Evolutionary conservation across 2,888 invertebrate species (phyloP), one percentile per base, ranked within the genome.

Genomic region (Pseudococcus viburni): DNA sequence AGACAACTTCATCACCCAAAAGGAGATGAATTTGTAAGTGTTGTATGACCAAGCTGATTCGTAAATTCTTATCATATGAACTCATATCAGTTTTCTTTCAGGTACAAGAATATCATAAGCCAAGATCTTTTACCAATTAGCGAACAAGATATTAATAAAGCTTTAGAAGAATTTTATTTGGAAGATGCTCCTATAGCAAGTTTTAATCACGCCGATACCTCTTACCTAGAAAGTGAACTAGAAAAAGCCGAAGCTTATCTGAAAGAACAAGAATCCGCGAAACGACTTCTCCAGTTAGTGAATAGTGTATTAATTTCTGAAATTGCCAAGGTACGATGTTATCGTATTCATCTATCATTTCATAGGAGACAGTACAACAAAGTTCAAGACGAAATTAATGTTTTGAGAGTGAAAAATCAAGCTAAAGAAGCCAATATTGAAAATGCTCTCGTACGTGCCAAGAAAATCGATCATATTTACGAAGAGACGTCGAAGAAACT

Each of bases 61-160:
- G 42, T 7, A 5, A 9, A 42, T 59, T 64, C 64, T 64, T 64
- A 22, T 64, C 22, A 64, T 64, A 22, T 11, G 3, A 64, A 51
- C 64, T 68, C 68, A 26, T 11, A 0, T 73, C 17, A 1, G 17
- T 33, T 17, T 17, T 39, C 15, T 17, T 33, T 73, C 80, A 83
- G 80, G 46, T 83, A 83, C 11, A 83, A 83, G 19, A 83, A 83
- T 83, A 46, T 83, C 19, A 42, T 83, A 4, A 42, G 33, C 9
- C 26, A 42, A 33, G 80, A 46, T 1, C 19, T 33, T 1, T 4
- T 83, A n/a, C 80, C 80, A 9, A 19, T 15, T 46, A 46, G 33
- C 17, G 80, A 83, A 46, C 46, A 83, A 83, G 80, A 83, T 46
- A 46, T 83, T 46, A 46, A 83, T 46, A 83, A 83, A 83, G 80